phyloP scores from a whole-genome alignment of 2,113 vertebrate species.

The Kobus ellipsiprymnus region DNA sequence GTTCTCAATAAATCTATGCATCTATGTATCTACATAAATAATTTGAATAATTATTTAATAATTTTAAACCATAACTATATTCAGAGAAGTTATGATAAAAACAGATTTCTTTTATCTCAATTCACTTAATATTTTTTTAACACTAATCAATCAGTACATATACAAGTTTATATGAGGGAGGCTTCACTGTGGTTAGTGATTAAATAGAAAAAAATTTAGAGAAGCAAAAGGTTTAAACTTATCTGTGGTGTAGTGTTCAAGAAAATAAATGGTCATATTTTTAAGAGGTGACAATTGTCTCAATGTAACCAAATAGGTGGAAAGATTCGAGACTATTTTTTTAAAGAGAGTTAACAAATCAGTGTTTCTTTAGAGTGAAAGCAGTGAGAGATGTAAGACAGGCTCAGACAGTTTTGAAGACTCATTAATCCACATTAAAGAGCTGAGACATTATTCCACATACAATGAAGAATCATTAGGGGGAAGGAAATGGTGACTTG shows the following conservation, averaged over 20 bases:
- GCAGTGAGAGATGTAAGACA: not conserved
- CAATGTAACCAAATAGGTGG: not conserved
- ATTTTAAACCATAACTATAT: not conserved
- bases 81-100: not conserved
- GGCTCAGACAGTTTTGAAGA: not conserved
- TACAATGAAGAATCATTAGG: not conserved
- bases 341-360: not conserved
- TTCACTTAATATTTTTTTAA: not conserved
- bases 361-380: not conserved
- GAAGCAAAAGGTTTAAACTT: not conserved
- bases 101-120: not conserved
- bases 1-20: not conserved
- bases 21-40: not conserved
- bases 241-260: not conserved
- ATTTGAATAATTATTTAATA: not conserved
- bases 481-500: not conserved
- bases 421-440: constrained; percentile 33
- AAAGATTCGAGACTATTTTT: not conserved
- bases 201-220: not conserved
- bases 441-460: not conserved
- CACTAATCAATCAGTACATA: not conserved
- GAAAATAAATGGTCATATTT: not conserved
- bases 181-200: not conserved
- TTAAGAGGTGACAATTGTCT: not conserved
- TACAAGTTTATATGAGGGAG: not conserved